Evolutionary conservation across 30 jellyfish, hydroid and myxozoan genomes (phyloP).

Genomic region (Chrysaora quinquecirrha): DNA sequence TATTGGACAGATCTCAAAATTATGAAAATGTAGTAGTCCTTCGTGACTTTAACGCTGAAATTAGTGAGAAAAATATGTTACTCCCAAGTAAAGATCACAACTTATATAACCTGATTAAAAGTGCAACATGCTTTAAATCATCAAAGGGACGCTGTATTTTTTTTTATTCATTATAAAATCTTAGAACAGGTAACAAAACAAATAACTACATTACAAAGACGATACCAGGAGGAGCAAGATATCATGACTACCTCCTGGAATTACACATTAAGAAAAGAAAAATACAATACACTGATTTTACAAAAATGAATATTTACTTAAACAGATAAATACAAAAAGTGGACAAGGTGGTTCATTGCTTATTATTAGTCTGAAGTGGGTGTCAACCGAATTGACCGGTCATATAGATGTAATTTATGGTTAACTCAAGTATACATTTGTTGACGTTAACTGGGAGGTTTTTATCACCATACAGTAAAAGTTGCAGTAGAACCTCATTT

Average conservation of each 20-base stretch:
- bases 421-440: slow-evolving; percentile 23
- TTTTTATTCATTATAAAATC: too few relatives aligned
- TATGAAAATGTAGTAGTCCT: slow-evolving; percentile 50
- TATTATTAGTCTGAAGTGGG: too few relatives aligned
- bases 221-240: too few relatives aligned
- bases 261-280: too few relatives aligned
- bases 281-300: too few relatives aligned
- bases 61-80: slow-evolving; percentile 14
- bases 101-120: slow-evolving; percentile 17
- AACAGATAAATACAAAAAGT: too few relatives aligned
- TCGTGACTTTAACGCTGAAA: slow-evolving; percentile 33
- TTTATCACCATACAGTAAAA: slow-evolving; percentile 37
- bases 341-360: too few relatives aligned
- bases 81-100: slow-evolving; percentile 9
- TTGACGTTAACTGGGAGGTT: slow-evolving; percentile 20
- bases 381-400: slow-evolving; percentile 32
- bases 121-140: slow-evolving; percentile 28
- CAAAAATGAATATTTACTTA: too few relatives aligned
- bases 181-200: too few relatives aligned
- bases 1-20: slow-evolving; percentile 14
- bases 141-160: slow-evolving; percentile 44
- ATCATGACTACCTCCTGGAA: too few relatives aligned
- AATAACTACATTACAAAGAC: too few relatives aligned
- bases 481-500: slow-evolving; percentile 12
- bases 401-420: slow-evolving; percentile 16